Conservation (phyloP, 1,140 invertebrate genomes). For the Brachionus paranguensis region DNA sequence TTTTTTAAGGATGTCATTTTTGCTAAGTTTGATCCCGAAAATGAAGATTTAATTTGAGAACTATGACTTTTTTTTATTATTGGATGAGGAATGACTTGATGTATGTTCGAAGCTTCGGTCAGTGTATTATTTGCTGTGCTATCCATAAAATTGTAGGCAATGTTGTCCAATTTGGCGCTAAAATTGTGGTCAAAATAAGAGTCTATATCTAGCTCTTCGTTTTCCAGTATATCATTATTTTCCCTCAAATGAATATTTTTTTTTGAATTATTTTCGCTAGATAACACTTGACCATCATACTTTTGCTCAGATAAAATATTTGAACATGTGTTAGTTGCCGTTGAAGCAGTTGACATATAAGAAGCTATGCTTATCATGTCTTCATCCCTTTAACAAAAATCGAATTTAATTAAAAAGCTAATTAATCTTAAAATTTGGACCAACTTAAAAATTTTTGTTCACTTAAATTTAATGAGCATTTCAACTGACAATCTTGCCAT, state of each 20-base stretch:
- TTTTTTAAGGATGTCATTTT: neutral
- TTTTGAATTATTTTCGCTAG: neutral
- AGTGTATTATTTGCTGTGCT: neutral
- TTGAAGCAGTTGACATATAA: constrained; percentile 23
- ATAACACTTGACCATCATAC: neutral
- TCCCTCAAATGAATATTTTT: neutral
- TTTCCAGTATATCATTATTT: neutral
- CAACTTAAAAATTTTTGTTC: neutral
- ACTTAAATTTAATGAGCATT: neutral
- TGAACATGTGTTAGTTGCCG: constrained; percentile 23
- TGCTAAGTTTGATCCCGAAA: neutral
- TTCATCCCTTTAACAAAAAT: neutral
- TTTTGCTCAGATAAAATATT: neutral
- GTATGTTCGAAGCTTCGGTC: neutral
- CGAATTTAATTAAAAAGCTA: neutral
- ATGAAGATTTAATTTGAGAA: neutral
- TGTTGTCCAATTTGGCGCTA: neutral
- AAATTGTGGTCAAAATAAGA: constrained; percentile 6
- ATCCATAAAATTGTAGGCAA: constrained; percentile 1
- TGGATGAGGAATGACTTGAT: neutral
- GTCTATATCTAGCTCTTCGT: neutral
- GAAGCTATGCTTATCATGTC: constrained; percentile 37
- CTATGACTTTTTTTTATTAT: neutral
- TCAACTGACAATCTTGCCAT: neutral
- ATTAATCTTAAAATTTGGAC: neutral